Percentiles rank a stretch among this genome's conserved stretches.
phyloP scores from a whole-genome alignment of 1,140 invertebrate species.

The Theocolax elegans region DNA sequence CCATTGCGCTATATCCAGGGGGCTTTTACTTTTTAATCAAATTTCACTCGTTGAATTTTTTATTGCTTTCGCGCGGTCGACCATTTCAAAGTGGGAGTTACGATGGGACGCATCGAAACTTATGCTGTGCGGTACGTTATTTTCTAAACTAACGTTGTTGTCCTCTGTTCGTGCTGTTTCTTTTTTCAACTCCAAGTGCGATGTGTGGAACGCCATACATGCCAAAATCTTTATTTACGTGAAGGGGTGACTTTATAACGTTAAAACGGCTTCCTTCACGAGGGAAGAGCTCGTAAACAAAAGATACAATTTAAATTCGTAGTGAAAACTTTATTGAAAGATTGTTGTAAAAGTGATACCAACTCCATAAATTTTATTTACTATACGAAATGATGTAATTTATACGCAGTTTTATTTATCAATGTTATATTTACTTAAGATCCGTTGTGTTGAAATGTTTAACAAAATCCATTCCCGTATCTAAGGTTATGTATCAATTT shows the following conservation, averaged over 20 bases:
- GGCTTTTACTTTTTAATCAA: constrained; percentile 22
- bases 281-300: constrained; percentile 54
- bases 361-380: constrained; percentile 2
- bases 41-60: constrained; percentile 8
- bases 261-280: constrained; percentile 47
- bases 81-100: no score
- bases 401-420: no score
- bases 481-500: no score
- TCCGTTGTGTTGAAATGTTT: no score
- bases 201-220: not conserved
- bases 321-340: constrained; percentile 52
- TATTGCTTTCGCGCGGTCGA: not conserved
- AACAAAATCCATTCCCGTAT: no score
- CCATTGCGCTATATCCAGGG: not conserved
- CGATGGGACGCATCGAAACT: no score
- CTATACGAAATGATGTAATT: no score
- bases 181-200: no score
- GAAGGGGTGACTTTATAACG: constrained; percentile 24
- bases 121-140: no score
- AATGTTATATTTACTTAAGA: not conserved
- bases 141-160: no score
- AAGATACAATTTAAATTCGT: constrained; percentile 55
- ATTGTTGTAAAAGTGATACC: constrained; percentile 44
- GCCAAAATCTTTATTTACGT: not conserved
- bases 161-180: no score